Evolutionary conservation across 2,888 invertebrate species (phyloP).

Genomic region (Tinea pellionella): DNA sequence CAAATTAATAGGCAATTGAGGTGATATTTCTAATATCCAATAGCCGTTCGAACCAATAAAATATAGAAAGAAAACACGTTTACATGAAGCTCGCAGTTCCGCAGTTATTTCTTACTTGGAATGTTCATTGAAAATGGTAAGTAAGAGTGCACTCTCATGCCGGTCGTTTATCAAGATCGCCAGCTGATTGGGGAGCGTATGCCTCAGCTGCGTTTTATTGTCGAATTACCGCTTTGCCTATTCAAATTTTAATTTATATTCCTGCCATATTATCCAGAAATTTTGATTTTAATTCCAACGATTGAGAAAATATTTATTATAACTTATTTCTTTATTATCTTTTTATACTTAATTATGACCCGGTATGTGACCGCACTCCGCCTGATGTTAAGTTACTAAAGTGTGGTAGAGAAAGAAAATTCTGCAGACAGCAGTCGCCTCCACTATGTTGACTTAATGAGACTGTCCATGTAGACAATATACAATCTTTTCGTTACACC

Average conservation of each 20-base stretch:
- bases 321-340: background rate
- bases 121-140: constrained; percentile 20
- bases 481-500: no score
- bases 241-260: constrained; percentile 60
- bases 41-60: no score
- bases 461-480: no score
- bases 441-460: no score
- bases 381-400: no score
- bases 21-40: no score
- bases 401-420: no score
- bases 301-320: background rate
- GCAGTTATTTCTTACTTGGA: background rate
- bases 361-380: no score
- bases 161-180: constrained; percentile 66
- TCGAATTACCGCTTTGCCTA: constrained; percentile 50
- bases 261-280: constrained; percentile 31
- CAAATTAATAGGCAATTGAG: no score
- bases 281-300: constrained; percentile 24
- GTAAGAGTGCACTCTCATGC: constrained; percentile 63
- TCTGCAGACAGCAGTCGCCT: no score
- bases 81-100: background rate
- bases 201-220: constrained; percentile 68
- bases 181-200: constrained; percentile 51
- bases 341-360: no score
- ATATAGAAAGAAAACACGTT: no score